phyloP scores from a whole-genome alignment of 1,140 invertebrate genomes.

The Drosophila sp. region DNA sequence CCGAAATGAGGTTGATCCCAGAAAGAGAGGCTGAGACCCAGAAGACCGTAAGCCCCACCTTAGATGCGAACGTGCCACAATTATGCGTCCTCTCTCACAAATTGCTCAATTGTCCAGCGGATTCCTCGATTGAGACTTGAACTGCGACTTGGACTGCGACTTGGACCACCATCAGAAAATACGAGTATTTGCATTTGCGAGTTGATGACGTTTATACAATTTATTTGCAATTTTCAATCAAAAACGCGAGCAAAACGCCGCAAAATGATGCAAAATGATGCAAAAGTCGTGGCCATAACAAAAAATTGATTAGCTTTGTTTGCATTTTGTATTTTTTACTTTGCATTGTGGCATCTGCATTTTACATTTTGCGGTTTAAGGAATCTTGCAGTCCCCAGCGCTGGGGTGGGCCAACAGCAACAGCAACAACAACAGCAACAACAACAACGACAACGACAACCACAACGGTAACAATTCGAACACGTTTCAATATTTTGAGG shows the following conservation, averaged over 20 bases:
- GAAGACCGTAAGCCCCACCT: conserved; percentile 53
- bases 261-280: conserved; percentile 45
- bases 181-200: conserved; percentile 69
- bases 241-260: conserved; percentile 56
- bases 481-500: conserved; percentile 78
- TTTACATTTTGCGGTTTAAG: conserved; percentile 30
- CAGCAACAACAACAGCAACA: background rate
- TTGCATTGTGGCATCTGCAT: conserved; percentile 1
- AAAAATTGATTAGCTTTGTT: conserved; percentile 73
- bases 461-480: conserved; percentile 51
- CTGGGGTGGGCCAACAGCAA: conserved; percentile 40
- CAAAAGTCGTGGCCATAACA: conserved; percentile 73
- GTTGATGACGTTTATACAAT: conserved; percentile 76
- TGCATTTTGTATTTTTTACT: conserved; percentile 34
- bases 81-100: conserved; percentile 70
- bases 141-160: too few species aligned
- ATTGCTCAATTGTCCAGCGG: conserved; percentile 72
- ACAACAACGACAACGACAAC: conserved; percentile 3
- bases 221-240: conserved; percentile 83
- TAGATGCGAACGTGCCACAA: conserved; percentile 78
- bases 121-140: background rate
- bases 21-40: background rate
- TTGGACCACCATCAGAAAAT: conserved; percentile 28
- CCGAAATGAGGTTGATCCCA: conserved; percentile 29
- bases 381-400: background rate